Percentiles rank a stretch among this genome's conserved stretches.
Conservation (phyloP, 2,888 invertebrate genomes). For the Galeopsomyia nigrocyanea region DNA sequence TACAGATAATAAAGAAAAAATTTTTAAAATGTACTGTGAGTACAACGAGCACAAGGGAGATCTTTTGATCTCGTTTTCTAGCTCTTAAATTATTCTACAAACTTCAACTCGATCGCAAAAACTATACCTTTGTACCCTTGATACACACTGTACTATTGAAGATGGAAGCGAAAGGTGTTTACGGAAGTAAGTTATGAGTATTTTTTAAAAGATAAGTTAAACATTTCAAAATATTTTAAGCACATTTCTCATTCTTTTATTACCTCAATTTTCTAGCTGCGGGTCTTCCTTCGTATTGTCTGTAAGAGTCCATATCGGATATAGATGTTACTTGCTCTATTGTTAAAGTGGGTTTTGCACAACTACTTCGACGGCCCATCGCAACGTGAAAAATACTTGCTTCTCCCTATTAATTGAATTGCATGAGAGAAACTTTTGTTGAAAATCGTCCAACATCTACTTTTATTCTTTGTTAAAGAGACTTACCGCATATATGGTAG, state of each 20-base stretch:
- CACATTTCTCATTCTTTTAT: neutral
- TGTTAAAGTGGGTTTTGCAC: slow-evolving; percentile 69
- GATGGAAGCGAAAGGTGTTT: too few relatives aligned
- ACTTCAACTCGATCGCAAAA: too few relatives aligned
- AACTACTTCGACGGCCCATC: slow-evolving; percentile 69
- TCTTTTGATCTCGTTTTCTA: too few relatives aligned
- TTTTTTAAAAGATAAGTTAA: too few relatives aligned
- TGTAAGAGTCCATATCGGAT: slow-evolving; percentile 64
- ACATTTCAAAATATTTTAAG: too few relatives aligned
- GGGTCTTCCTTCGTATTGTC: slow-evolving; percentile 51
- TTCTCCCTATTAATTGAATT: slow-evolving; percentile 73
- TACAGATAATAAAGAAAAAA: too few relatives aligned
- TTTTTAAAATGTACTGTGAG: too few relatives aligned
- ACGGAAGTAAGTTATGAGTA: too few relatives aligned
- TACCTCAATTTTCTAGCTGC: slow-evolving; percentile 45
- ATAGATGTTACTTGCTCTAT: slow-evolving; percentile 70
- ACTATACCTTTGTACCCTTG: too few relatives aligned
- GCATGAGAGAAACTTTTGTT: slow-evolving; percentile 34
- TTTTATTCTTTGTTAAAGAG: slow-evolving; percentile 29
- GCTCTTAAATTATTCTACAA: too few relatives aligned
- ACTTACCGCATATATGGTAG: slow-evolving; percentile 84
- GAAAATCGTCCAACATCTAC: neutral
- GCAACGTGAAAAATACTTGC: slow-evolving; percentile 82
- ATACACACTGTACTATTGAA: too few relatives aligned
- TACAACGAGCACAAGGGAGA: too few relatives aligned